Percentiles rank a stretch among this genome's conserved stretches.
phyloP scores from a whole-genome alignment of 2,113 vertebrate species.

The Gambusia affinis region DNA sequence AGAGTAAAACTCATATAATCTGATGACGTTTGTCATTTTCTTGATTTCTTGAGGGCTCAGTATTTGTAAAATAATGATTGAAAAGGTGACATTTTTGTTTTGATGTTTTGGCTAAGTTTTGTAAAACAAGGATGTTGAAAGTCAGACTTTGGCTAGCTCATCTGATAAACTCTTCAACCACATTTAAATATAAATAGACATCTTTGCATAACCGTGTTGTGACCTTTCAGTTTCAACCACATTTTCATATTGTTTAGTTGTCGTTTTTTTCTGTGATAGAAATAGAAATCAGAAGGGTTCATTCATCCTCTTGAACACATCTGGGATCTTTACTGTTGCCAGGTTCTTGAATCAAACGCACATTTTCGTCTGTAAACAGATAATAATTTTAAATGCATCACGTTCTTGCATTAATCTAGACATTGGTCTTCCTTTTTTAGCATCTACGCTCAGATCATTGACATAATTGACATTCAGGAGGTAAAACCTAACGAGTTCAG shows the following conservation, averaged over 20 bases:
- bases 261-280: too few relatives aligned
- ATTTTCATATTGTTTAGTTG: neutral
- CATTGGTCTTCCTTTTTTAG: conserved; percentile 1
- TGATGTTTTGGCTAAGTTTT: neutral
- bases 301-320: neutral
- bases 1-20: too few relatives aligned
- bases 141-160: neutral
- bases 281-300: neutral
- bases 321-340: neutral
- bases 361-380: neutral
- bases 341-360: neutral
- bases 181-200: neutral
- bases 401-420: neutral
- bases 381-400: neutral
- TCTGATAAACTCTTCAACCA: neutral
- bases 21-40: too few relatives aligned
- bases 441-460: conserved; percentile 11
- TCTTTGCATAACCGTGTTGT: neutral
- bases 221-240: neutral
- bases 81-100: too few relatives aligned
- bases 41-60: too few relatives aligned
- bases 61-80: too few relatives aligned
- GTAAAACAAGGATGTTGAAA: neutral
- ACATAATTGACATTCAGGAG: conserved; percentile 4
- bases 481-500: conserved; percentile 6